Percentiles rank a stretch among this genome's conserved stretches.
These are phyloP conservation scores for Philhelius pedissequus DNA, from an alignment of 2,888 invertebrate genomes.

Conservation along the genomic window DNA sequence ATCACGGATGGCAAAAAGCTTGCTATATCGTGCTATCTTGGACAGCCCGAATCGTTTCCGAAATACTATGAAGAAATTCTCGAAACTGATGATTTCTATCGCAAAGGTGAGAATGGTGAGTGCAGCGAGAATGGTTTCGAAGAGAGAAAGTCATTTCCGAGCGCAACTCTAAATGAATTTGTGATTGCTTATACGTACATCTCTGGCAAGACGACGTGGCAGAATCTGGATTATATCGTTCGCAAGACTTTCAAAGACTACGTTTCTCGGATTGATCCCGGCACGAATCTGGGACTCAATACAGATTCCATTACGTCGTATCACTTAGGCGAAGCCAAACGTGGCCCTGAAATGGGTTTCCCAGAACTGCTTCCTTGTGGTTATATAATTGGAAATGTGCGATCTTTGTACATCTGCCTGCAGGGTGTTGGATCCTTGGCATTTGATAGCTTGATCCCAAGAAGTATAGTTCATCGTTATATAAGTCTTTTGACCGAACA, in stretches of 20 bases:
- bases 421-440: conserved; percentile 92
- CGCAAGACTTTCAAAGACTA: conserved; percentile 97
- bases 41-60: conserved; percentile 88
- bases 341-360: conserved; percentile 88
- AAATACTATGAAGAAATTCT: conserved; percentile 85
- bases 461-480: conserved; percentile 96
- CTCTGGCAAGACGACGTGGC: conserved; percentile 96
- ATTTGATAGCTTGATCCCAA: conserved; percentile 97
- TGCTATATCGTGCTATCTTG: conserved; percentile 92
- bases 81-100: conserved; percentile 83
- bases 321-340: conserved; percentile 93
- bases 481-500: conserved; percentile 94
- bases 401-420: conserved; percentile 93
- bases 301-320: conserved; percentile 96
- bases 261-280: conserved; percentile 94
- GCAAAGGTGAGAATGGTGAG: conserved; percentile 79
- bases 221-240: conserved; percentile 94
- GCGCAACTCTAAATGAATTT: conserved; percentile 85
- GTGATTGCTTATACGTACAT: conserved; percentile 93
- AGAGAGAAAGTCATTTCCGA: conserved; percentile 80
- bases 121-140: conserved; percentile 78
- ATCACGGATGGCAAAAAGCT: conserved; percentile 92
- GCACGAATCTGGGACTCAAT: conserved; percentile 89
- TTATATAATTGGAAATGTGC: conserved; percentile 93
- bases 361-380: conserved; percentile 96